These are phyloP conservation scores for Eupelmus urozonus DNA, from an alignment of 2,888 invertebrate species.

Conservation along the genomic window DNA sequence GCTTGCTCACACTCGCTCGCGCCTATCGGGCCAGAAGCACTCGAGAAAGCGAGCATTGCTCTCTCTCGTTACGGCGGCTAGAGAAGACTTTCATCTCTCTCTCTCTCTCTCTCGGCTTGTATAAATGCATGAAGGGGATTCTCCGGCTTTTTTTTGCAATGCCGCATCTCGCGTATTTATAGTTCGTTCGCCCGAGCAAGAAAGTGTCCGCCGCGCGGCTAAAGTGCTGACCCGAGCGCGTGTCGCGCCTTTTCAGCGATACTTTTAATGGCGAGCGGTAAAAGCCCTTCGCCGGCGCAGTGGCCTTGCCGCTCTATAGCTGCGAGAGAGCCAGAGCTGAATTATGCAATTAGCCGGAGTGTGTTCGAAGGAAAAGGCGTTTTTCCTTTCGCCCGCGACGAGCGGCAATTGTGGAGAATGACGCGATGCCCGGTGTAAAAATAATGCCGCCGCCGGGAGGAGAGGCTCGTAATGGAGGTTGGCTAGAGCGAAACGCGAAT, in stretches of 20 bases:
- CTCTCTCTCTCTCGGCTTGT: no score
- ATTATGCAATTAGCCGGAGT: slow-evolving; percentile 47
- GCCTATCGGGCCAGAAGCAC: background rate
- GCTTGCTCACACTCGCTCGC: no score
- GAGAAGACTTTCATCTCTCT: no score
- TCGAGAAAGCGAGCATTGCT: background rate
- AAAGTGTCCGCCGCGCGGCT: slow-evolving; percentile 33
- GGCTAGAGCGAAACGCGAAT: no score
- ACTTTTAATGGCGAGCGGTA: slow-evolving; percentile 28
- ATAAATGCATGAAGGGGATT: slow-evolving; percentile 1
- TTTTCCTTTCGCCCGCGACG: no score
- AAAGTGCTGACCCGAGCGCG: background rate
- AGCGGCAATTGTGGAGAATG: no score
- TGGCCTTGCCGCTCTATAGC: background rate
- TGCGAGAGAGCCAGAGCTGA: no score
- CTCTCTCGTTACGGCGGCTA: background rate
- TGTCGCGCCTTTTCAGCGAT: slow-evolving; percentile 16
- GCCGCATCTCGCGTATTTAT: slow-evolving; percentile 43
- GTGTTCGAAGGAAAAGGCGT: background rate
- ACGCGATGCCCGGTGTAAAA: no score
- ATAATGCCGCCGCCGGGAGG: no score
- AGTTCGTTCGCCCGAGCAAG: slow-evolving; percentile 30
- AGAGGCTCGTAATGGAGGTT: no score
- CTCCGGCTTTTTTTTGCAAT: slow-evolving; percentile 25
- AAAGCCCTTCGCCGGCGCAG: slow-evolving; percentile 26